Evolutionary conservation across 2,113 vertebrate species (phyloP).

Genomic region (Bagarius yarrelli): DNA sequence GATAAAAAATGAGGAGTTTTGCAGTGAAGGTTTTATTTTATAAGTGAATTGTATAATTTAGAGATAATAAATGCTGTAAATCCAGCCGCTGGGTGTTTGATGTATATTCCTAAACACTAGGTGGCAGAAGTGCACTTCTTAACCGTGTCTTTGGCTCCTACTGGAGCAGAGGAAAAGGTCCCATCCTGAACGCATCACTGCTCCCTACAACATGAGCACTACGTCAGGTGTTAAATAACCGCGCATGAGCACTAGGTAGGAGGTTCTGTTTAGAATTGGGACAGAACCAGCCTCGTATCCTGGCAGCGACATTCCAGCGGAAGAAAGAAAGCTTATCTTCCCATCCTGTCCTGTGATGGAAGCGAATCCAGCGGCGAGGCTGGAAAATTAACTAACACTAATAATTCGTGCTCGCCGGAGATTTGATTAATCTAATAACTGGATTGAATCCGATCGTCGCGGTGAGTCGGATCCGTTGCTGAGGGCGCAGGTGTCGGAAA

Average conservation of each 20-base stretch:
- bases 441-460: background rate
- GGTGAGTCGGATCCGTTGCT: conserved; percentile 8
- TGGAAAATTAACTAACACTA: background rate
- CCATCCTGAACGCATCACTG: background rate
- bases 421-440: background rate
- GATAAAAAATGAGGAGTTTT: background rate
- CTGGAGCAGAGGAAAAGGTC: background rate
- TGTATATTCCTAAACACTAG: background rate
- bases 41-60: too few species aligned
- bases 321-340: too few species aligned
- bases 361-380: background rate
- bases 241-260: background rate
- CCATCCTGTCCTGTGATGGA: background rate
- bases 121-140: conserved; percentile 17
- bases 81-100: background rate
- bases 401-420: too few species aligned
- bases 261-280: background rate
- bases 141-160: background rate
- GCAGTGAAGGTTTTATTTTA: background rate
- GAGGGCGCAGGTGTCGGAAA: too few species aligned
- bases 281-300: background rate
- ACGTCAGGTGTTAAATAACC: background rate
- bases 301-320: conserved; percentile 13
- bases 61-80: too few species aligned
- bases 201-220: background rate